These are phyloP conservation scores for Aphaenogaster ashmeadi DNA, from an alignment of 1,140 invertebrate species.

Conservation along the genomic window DNA sequence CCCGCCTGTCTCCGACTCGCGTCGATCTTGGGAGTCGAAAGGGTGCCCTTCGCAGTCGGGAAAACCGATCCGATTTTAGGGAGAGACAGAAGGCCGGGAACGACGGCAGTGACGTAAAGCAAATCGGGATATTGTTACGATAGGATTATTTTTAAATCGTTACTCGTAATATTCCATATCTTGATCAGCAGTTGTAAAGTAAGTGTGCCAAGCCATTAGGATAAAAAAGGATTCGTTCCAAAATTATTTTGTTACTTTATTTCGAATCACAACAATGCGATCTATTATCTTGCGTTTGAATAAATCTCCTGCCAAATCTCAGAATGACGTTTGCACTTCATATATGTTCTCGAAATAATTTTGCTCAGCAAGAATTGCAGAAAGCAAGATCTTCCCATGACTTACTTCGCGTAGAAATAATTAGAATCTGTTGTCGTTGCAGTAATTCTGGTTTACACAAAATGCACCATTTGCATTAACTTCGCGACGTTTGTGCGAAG, in stretches of 20 bases:
- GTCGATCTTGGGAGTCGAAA: slow-evolving; percentile 63
- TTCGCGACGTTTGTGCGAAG: neutral
- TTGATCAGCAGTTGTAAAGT: neutral
- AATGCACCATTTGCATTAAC: neutral
- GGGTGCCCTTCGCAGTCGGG: slow-evolving; percentile 66
- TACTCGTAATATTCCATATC: neutral
- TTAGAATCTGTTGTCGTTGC: neutral
- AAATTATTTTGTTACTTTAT: neutral
- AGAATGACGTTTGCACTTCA: neutral
- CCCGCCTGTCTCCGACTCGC: slow-evolving; percentile 66
- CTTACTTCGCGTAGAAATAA: neutral
- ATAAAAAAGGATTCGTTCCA: neutral
- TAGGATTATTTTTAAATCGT: slow-evolving; percentile 6
- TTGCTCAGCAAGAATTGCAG: neutral
- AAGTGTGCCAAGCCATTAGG: neutral
- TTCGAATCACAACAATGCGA: neutral
- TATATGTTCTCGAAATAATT: neutral
- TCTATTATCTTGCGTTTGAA: neutral
- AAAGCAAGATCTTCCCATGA: neutral
- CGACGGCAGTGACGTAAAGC: slow-evolving; percentile 1
- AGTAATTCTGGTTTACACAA: neutral
- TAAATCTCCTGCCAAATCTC: neutral
- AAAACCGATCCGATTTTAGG: slow-evolving; percentile 78
- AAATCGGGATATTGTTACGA: neutral
- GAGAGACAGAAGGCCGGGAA: slow-evolving; percentile 52